phyloP scores from a whole-genome alignment of 37 sponge, comb jelly and placozoan species.

The Corticium candelabrum region DNA sequence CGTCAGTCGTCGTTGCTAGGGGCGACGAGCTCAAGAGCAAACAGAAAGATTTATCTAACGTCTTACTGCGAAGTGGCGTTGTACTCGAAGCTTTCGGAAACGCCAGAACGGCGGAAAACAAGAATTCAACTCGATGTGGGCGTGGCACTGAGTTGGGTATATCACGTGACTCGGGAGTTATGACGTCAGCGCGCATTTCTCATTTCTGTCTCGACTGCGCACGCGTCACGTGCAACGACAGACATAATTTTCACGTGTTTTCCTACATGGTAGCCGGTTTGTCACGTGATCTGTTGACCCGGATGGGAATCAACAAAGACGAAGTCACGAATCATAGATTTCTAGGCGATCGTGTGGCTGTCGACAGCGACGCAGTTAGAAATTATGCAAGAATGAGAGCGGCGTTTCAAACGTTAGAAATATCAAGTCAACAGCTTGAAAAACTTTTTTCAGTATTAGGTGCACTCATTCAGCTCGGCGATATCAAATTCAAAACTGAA shows the following conservation, averaged over 20 bases:
- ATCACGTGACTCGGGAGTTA: not conserved
- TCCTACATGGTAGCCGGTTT: not conserved
- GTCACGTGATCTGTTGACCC: not conserved
- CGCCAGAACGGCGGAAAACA: not conserved
- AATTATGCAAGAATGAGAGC: not conserved
- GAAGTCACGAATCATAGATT: not conserved
- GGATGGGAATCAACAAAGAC: not conserved
- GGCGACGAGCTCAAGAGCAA: no score
- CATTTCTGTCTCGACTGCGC: not conserved
- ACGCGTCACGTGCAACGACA: not conserved
- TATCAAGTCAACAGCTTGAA: not conserved
- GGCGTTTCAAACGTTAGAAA: not conserved
- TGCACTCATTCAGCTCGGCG: not conserved
- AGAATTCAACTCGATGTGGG: not conserved
- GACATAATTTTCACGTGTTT: not conserved
- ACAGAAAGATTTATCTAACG: not conserved
- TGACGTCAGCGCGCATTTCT: not conserved
- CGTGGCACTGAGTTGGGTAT: not conserved
- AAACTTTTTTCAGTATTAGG: not conserved
- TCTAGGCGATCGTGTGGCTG: not conserved
- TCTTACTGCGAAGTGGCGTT: not conserved
- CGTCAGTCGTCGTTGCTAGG: not conserved
- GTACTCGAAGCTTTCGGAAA: not conserved
- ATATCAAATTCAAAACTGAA: not conserved
- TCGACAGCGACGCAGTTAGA: not conserved